These are phyloP conservation scores for Eulemur coronatus DNA, from an alignment of 2,797 vertebrate genomes.

Conservation along the genomic window DNA sequence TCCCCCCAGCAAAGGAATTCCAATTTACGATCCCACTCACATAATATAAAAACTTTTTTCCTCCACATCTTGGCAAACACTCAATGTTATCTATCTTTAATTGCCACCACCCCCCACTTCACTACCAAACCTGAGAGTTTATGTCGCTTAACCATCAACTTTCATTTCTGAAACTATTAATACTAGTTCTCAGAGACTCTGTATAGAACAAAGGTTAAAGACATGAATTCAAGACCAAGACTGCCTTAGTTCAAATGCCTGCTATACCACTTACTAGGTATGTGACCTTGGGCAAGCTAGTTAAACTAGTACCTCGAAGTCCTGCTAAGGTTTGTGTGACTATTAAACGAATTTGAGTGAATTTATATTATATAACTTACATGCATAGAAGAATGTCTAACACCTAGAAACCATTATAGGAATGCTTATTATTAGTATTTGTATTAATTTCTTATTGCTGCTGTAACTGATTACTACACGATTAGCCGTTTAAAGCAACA, in stretches of 20 bases:
- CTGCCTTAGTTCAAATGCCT: neutral
- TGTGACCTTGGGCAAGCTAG: neutral
- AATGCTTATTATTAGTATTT: neutral
- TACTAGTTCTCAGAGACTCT: neutral
- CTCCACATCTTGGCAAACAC: neutral
- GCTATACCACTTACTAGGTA: neutral
- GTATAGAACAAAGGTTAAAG: neutral
- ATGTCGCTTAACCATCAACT: neutral
- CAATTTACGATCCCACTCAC: neutral
- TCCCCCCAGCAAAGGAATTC: neutral
- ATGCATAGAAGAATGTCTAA: neutral
- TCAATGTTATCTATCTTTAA: neutral
- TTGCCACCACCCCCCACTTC: accelerated
- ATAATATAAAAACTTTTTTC: neutral
- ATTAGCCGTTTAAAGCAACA: neutral
- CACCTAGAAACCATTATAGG: neutral
- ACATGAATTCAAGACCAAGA: neutral
- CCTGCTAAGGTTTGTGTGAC: neutral
- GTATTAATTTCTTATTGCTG: neutral
- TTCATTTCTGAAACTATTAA: neutral
- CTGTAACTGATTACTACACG: neutral
- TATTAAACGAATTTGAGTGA: neutral
- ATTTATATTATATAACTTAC: neutral
- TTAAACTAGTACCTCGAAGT: neutral
- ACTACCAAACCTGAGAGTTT: neutral